Percentiles rank a stretch among this genome's conserved stretches.
Conservation (phyloP, 2,113 vertebrate genomes). For the Reinhardtius hippoglossoides region DNA sequence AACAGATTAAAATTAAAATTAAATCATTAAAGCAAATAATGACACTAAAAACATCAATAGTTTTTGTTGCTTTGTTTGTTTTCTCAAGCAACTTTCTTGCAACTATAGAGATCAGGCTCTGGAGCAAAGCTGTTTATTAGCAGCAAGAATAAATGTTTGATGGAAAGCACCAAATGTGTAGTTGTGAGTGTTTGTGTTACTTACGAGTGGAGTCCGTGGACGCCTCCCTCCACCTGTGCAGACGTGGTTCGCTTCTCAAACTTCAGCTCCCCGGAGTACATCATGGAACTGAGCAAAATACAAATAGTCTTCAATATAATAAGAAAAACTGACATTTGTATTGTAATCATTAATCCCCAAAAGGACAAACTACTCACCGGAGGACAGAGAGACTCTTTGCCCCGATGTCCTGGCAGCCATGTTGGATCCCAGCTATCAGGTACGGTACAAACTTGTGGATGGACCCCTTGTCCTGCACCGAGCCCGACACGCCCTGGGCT, state of each 20-base stretch:
- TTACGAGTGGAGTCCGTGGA: slow-evolving; percentile 96
- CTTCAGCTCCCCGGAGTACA: slow-evolving; percentile 96
- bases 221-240: slow-evolving; percentile 92
- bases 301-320: not conserved
- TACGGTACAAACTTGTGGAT: slow-evolving; percentile 95
- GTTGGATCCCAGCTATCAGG: slow-evolving; percentile 95
- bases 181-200: slow-evolving; percentile 57
- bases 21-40: no score
- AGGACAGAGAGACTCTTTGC: slow-evolving; percentile 92
- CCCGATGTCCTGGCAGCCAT: slow-evolving; percentile 95
- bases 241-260: slow-evolving; percentile 96
- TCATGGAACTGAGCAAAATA: slow-evolving; percentile 87
- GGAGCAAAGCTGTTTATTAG: not conserved
- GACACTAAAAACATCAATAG: no score
- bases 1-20: no score
- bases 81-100: not conserved
- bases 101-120: not conserved
- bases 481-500: slow-evolving; percentile 92
- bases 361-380: slow-evolving; percentile 81
- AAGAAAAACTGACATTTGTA: not conserved
- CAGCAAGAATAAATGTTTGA: not conserved
- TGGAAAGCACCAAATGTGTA: no score
- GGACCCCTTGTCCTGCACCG: slow-evolving; percentile 94
- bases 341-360: not conserved
- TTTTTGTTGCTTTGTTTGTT: not conserved